A percentile compares a stretch with the other conserved stretches of the same genome.
Conservation (phyloP, 1,140 invertebrate species). For the Ostrea edulis region DNA sequence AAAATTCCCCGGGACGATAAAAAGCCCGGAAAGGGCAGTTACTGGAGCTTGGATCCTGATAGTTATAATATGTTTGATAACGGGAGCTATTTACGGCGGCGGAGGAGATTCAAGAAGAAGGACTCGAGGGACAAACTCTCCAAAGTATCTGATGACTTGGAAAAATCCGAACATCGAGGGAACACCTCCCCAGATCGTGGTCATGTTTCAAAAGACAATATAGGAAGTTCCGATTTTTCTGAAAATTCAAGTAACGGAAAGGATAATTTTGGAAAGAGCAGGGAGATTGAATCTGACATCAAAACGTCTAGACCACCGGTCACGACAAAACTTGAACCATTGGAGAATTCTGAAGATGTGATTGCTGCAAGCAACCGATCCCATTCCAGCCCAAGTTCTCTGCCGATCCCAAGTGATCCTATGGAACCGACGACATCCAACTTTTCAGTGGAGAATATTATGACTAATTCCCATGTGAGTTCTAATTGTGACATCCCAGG, state of each 20-base stretch:
- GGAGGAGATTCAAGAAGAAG: slow-evolving; percentile 97
- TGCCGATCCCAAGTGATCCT: slow-evolving; percentile 66
- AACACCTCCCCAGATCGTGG: slow-evolving; percentile 44
- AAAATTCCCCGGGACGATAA: slow-evolving; percentile 79
- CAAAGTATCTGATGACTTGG: slow-evolving; percentile 38
- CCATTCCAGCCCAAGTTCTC: slow-evolving; percentile 58
- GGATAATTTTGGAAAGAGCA: slow-evolving; percentile 46
- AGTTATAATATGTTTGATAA: slow-evolving; percentile 99
- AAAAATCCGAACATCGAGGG: slow-evolving; percentile 45
- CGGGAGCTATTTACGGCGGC: slow-evolving; percentile 94
- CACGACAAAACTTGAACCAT: slow-evolving; percentile 66
- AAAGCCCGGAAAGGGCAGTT: slow-evolving; percentile 90
- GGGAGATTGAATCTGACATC: slow-evolving; percentile 40
- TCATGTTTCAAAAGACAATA: slow-evolving; percentile 52
- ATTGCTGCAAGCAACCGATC: slow-evolving; percentile 54
- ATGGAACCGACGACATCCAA: slow-evolving; percentile 66
- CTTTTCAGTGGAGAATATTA: slow-evolving; percentile 76
- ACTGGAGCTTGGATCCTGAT: slow-evolving; percentile 98
- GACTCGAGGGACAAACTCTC: slow-evolving; percentile 80
- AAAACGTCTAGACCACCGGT: not conserved
- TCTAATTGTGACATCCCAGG: slow-evolving; percentile 65
- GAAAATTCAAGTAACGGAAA: slow-evolving; percentile 54
- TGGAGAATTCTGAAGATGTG: slow-evolving; percentile 62
- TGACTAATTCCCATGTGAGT: slow-evolving; percentile 65
- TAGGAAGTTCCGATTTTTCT: slow-evolving; percentile 51